Evolutionary conservation across 2,797 vertebrate species (phyloP).

Genomic region (Sebastes goodei): DNA sequence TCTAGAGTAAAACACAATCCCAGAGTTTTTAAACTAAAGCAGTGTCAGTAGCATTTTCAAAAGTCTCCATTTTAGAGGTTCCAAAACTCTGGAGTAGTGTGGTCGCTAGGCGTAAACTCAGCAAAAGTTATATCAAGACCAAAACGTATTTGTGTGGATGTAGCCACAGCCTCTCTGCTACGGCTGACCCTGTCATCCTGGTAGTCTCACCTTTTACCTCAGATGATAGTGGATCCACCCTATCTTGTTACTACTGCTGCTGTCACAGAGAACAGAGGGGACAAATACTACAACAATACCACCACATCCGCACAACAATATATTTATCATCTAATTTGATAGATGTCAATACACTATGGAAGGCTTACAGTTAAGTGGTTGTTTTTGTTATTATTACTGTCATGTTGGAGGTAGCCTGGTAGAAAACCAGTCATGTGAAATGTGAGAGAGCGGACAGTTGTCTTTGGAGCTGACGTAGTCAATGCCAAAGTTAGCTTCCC

Average conservation of each 20-base stretch:
- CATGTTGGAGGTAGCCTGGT: neutral
- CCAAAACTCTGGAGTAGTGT: neutral
- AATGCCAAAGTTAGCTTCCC: conserved; percentile 41
- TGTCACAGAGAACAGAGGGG: neutral
- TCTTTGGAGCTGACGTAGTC: conserved; percentile 30
- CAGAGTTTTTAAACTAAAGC: too few species aligned
- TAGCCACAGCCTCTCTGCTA: neutral
- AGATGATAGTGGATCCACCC: neutral
- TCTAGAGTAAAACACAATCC: too few species aligned
- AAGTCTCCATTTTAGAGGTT: neutral
- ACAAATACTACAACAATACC: neutral
- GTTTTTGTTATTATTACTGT: neutral
- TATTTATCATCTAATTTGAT: neutral
- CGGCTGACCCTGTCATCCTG: neutral
- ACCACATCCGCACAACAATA: neutral
- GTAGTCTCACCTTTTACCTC: neutral
- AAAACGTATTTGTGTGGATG: neutral
- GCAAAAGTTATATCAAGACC: neutral
- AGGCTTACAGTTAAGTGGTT: neutral
- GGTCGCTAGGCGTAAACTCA: neutral
- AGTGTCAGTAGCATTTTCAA: neutral
- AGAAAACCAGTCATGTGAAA: conserved; percentile 14
- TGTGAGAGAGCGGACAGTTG: conserved; percentile 10
- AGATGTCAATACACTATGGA: neutral
- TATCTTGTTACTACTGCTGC: conserved; percentile 24